Conservation (phyloP, 1,140 invertebrate genomes). For the Eriocheir sinensis region DNA sequence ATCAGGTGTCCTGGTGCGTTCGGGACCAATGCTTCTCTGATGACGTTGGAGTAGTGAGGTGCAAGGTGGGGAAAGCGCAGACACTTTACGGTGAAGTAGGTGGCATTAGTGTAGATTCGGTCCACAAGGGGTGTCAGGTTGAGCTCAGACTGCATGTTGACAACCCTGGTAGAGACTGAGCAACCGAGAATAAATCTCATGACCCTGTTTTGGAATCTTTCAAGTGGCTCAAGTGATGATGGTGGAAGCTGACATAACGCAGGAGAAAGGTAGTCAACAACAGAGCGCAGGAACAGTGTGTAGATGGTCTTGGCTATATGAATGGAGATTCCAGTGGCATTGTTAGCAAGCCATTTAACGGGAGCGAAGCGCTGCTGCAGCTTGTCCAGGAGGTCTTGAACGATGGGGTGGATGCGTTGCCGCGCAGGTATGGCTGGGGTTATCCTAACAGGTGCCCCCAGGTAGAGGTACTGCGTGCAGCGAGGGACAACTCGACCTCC, state of each 20-base stretch:
- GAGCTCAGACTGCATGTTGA: conserved; percentile 42
- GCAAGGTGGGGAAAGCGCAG: conserved; percentile 37
- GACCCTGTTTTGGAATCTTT: conserved; percentile 57
- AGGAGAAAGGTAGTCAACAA: conserved; percentile 57
- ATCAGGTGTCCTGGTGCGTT: conserved; percentile 46
- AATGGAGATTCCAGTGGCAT: not conserved
- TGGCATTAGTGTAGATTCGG: conserved; percentile 39
- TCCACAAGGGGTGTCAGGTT: conserved; percentile 6
- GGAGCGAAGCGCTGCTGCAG: conserved; percentile 40
- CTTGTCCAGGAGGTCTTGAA: conserved; percentile 38
- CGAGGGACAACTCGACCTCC: not conserved
- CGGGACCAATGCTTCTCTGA: conserved; percentile 29
- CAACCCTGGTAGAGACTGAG: conserved; percentile 37
- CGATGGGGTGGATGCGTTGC: conserved; percentile 31
- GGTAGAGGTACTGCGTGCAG: conserved; percentile 36
- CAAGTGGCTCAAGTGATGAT: conserved; percentile 28
- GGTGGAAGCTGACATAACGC: conserved; percentile 28
- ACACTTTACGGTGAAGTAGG: conserved; percentile 47
- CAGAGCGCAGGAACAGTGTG: conserved; percentile 41
- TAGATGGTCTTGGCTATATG: conserved; percentile 54
- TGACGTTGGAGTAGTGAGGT: not conserved
- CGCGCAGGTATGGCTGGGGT: conserved; percentile 28
- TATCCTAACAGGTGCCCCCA: conserved; percentile 29
- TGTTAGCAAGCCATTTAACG: conserved; percentile 44
- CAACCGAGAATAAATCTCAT: conserved; percentile 45